Evolutionary conservation across 2,797 vertebrate genomes (phyloP).

Genomic region (Enteromius radiatus): DNA sequence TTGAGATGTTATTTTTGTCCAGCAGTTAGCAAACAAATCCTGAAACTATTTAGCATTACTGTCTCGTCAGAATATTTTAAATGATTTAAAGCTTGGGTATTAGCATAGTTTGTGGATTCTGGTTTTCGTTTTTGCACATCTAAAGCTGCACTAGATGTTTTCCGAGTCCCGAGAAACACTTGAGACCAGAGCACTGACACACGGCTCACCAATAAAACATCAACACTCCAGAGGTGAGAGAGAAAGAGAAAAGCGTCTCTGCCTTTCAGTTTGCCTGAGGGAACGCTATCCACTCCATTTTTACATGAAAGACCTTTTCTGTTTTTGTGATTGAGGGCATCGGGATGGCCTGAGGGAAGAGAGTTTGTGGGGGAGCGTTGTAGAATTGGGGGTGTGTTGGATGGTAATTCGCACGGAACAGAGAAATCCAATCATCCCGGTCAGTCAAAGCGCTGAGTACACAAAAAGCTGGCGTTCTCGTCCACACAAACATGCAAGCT

Average conservation of each 20-base stretch:
- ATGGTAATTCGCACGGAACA: constrained; percentile 57
- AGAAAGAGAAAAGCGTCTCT: constrained; percentile 30
- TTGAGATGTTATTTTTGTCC: background rate
- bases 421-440: constrained; percentile 56
- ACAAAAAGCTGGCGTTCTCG: constrained; percentile 51
- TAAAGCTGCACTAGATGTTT: constrained; percentile 18
- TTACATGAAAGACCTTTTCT: constrained; percentile 60
- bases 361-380: constrained; percentile 27
- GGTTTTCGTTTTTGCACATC: constrained; percentile 15
- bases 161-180: constrained; percentile 2
- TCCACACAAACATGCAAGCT: constrained; percentile 18
- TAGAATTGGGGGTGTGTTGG: constrained; percentile 23
- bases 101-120: constrained; percentile 13
- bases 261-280: constrained; percentile 47
- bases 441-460: constrained; percentile 64
- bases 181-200: constrained; percentile 41
- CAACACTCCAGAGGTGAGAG: constrained; percentile 31
- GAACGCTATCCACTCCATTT: constrained; percentile 56
- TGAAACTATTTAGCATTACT: constrained; percentile 16
- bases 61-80: background rate
- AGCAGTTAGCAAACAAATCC: background rate
- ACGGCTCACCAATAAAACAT: constrained; percentile 46
- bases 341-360: constrained; percentile 46
- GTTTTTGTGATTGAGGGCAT: constrained; percentile 59
- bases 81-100: background rate